Conservation (phyloP, 1,140 invertebrate species). For the Zaprionus taronus region DNA sequence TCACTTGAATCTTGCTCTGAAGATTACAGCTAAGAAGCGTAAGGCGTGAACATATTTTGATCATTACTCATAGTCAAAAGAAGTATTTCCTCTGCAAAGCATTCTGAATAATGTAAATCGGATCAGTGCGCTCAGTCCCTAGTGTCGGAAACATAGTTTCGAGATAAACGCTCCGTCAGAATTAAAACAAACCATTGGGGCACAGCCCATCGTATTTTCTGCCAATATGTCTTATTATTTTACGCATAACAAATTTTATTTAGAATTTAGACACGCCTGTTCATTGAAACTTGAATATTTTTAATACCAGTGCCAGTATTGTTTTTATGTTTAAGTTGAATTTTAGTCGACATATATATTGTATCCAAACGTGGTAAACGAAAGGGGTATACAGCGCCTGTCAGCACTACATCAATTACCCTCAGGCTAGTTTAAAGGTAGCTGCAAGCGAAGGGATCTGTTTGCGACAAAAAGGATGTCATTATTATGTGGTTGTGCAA, state of each 20-base stretch:
- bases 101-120: too few relatives aligned
- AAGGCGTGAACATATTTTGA: too few relatives aligned
- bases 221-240: conserved; percentile 3
- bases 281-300: conserved; percentile 15
- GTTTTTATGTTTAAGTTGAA: conserved; percentile 74
- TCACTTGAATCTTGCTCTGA: too few relatives aligned
- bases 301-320: conserved; percentile 26
- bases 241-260: conserved; percentile 53
- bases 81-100: too few relatives aligned
- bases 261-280: conserved; percentile 45
- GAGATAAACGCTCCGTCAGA: too few relatives aligned
- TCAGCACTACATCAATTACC: conserved; percentile 48
- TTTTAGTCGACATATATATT: conserved; percentile 47
- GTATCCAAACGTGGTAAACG: conserved; percentile 17
- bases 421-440: conserved; percentile 50
- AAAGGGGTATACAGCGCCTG: conserved; percentile 30
- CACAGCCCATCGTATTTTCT: neutral
- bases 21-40: too few relatives aligned
- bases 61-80: too few relatives aligned
- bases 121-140: too few relatives aligned
- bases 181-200: neutral
- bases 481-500: conserved; percentile 79
- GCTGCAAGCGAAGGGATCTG: conserved; percentile 34
- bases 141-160: too few relatives aligned
- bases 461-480: conserved; percentile 74